Percentiles rank a stretch among this genome's conserved stretches.
These are phyloP conservation scores for Luehdorfia chinensis DNA, from an alignment of 1,140 invertebrate genomes.

Conservation along the genomic window DNA sequence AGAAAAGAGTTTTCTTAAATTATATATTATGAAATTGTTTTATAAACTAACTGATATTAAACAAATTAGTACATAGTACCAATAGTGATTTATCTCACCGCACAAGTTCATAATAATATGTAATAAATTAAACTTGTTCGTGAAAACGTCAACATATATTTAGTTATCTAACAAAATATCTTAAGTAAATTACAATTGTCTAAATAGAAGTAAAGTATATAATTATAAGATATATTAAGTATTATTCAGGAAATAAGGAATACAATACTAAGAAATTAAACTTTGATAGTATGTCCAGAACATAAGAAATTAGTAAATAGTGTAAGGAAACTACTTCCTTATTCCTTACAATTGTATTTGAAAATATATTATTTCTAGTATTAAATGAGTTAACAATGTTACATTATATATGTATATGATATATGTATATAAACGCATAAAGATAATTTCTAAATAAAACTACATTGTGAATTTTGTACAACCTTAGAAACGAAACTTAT, in stretches of 20 bases:
- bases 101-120: constrained; percentile 12
- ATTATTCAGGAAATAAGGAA: too few species aligned
- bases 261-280: too few species aligned
- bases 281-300: too few species aligned
- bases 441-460: too few species aligned
- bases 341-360: too few species aligned
- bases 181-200: neutral
- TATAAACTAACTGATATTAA: constrained; percentile 25
- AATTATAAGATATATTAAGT: neutral
- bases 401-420: too few species aligned
- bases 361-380: too few species aligned
- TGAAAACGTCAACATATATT: constrained; percentile 4
- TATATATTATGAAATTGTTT: constrained; percentile 6
- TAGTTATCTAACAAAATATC: constrained; percentile 6
- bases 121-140: neutral
- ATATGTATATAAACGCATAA: too few species aligned
- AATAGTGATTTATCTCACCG: constrained; percentile 49
- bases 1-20: neutral
- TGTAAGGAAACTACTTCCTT: too few species aligned
- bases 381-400: too few species aligned
- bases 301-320: too few species aligned
- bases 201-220: neutral
- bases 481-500: constrained; percentile 6
- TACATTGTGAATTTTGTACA: constrained; percentile 4
- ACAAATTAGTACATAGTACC: constrained; percentile 59